Percentiles rank a stretch among this genome's conserved stretches.
phyloP scores from a whole-genome alignment of 2,113 vertebrate species.

The Noturus placidus region DNA sequence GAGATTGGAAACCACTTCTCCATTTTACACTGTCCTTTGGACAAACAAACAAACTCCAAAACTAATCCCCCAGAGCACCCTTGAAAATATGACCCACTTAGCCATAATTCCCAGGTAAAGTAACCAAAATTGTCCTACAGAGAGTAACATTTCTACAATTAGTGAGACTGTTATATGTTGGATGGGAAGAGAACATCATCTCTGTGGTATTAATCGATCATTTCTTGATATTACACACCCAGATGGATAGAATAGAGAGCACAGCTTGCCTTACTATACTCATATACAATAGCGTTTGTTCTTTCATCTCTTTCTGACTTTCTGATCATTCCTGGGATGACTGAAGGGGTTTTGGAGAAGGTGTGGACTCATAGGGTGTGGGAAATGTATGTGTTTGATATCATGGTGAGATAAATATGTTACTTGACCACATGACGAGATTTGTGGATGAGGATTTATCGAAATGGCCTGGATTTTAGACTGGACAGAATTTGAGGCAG shows the following conservation, averaged over 20 bases:
- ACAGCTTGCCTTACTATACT: background rate
- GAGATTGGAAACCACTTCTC: slow-evolving; percentile 5
- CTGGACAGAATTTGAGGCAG: slow-evolving; percentile 12
- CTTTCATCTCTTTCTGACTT: background rate
- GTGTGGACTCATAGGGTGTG: background rate
- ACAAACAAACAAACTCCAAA: background rate
- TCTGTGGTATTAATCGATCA: background rate
- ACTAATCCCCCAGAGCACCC: background rate
- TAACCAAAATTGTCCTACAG: background rate
- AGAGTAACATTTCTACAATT: background rate
- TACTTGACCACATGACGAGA: slow-evolving; percentile 7
- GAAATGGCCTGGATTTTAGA: slow-evolving; percentile 30
- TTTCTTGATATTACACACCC: background rate
- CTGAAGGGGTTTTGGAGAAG: slow-evolving; percentile 11
- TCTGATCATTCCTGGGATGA: slow-evolving; percentile 8
- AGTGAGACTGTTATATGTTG: background rate
- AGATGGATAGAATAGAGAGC: background rate
- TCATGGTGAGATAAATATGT: slow-evolving; percentile 7
- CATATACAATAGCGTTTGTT: background rate
- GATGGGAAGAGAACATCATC: no score
- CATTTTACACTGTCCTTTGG: background rate
- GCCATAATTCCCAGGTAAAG: background rate
- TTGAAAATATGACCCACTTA: background rate
- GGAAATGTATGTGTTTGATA: background rate
- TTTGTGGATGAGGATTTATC: slow-evolving; percentile 45